Evolutionary conservation across 2,888 invertebrate genomes (phyloP).

Genomic region (Loripinus fragilis): DNA sequence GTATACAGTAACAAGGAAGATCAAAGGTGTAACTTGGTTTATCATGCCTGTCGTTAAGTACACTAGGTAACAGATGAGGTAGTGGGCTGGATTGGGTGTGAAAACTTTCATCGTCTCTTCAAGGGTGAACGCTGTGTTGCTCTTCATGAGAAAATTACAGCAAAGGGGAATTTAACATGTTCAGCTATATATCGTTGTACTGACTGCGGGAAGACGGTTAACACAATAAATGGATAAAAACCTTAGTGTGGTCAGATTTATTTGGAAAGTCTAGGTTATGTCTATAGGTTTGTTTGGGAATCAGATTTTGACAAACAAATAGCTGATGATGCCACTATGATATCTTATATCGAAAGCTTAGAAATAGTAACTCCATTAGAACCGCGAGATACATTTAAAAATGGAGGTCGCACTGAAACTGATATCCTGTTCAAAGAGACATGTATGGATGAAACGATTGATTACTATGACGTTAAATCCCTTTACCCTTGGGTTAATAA

Average conservation of each 20-base stretch:
- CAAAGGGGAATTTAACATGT: slow-evolving; percentile 29
- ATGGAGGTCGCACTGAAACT: slow-evolving; percentile 66
- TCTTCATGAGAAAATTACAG: slow-evolving; percentile 18
- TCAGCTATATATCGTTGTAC: slow-evolving; percentile 24
- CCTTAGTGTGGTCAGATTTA: slow-evolving; percentile 34
- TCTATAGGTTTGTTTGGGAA: slow-evolving; percentile 63
- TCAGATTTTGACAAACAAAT: slow-evolving; percentile 52
- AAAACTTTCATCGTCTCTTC: slow-evolving; percentile 25
- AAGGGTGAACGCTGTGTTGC: slow-evolving; percentile 22
- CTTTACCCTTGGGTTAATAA: slow-evolving; percentile 71
- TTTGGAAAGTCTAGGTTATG: slow-evolving; percentile 44
- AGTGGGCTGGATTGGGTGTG: slow-evolving; percentile 24
- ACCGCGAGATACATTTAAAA: slow-evolving; percentile 71
- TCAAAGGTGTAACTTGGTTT: slow-evolving; percentile 26
- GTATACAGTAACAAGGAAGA: slow-evolving; percentile 21
- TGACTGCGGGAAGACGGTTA: slow-evolving; percentile 29
- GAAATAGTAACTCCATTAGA: slow-evolving; percentile 51
- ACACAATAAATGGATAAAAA: slow-evolving; percentile 22
- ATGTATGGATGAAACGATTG: slow-evolving; percentile 53
- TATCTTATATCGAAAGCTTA: slow-evolving; percentile 33
- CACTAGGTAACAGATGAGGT: slow-evolving; percentile 13
- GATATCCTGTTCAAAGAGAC: slow-evolving; percentile 57
- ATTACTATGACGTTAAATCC: slow-evolving; percentile 63
- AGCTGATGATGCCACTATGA: slow-evolving; percentile 41
- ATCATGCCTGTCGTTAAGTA: slow-evolving; percentile 26